phyloP scores from a whole-genome alignment of 2,113 vertebrate genomes.

The Eptesicus fuscus region DNA sequence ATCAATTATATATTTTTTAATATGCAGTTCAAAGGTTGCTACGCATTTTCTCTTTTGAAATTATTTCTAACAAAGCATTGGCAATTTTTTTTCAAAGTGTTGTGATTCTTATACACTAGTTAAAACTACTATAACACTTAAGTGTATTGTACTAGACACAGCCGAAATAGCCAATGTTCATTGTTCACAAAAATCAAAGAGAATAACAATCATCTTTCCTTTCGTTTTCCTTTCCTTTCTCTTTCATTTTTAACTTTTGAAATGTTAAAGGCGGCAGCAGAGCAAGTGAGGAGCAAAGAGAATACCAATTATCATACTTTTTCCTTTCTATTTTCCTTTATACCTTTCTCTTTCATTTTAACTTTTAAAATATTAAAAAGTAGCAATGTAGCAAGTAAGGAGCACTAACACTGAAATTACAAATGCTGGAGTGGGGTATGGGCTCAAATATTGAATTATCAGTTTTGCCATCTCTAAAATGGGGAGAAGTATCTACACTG shows the following conservation, averaged over 20 bases:
- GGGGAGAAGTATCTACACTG: neutral
- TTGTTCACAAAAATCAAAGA: neutral
- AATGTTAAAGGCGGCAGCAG: neutral
- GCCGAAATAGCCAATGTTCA: neutral
- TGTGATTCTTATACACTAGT: neutral
- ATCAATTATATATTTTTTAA: neutral
- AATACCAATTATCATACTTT: neutral
- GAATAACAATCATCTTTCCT: neutral
- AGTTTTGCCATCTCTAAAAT: neutral
- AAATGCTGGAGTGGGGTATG: neutral
- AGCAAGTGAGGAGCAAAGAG: neutral
- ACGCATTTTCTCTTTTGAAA: neutral
- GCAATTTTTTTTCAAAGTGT: neutral
- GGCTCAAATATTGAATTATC: neutral
- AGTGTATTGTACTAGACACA: neutral
- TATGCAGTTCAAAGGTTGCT: neutral
- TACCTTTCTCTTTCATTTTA: neutral
- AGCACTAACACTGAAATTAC: neutral
- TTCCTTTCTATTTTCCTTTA: neutral
- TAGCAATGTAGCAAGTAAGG: neutral
- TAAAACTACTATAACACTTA: neutral
- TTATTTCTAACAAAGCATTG: neutral
- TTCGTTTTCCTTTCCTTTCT: neutral
- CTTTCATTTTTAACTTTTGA: conserved; percentile 4
- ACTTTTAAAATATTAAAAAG: conserved; percentile 14